These are phyloP conservation scores for Terrapene triunguis DNA, from an alignment of 2,113 vertebrate genomes.

Conservation along the genomic window DNA sequence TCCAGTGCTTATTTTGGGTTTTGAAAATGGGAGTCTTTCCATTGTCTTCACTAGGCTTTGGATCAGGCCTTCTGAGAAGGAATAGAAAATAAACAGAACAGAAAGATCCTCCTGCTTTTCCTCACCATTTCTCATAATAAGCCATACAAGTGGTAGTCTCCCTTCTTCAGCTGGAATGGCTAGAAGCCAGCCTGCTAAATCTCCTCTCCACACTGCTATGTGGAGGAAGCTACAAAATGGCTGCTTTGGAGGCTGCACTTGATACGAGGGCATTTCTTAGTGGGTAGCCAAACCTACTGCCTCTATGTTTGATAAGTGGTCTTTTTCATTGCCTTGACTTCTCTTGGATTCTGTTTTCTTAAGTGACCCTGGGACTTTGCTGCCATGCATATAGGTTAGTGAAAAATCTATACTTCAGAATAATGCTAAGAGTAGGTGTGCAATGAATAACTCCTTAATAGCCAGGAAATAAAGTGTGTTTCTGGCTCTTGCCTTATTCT, in stretches of 20 bases:
- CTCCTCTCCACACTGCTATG: neutral
- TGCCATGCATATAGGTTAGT: conserved; percentile 22
- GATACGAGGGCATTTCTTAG: accelerated
- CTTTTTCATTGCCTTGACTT: neutral
- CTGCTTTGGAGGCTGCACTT: neutral
- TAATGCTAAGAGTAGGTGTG: conserved; percentile 11
- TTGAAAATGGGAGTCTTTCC: neutral
- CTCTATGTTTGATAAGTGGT: accelerated
- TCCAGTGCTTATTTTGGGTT: neutral
- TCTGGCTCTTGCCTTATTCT: conserved; percentile 38
- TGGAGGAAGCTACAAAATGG: neutral
- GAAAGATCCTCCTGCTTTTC: neutral
- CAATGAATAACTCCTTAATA: conserved; percentile 62
- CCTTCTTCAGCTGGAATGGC: neutral
- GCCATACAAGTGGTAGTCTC: neutral
- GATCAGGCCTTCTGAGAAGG: neutral
- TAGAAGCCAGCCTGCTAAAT: neutral
- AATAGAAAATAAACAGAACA: neutral
- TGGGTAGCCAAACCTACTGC: accelerated
- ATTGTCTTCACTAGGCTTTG: neutral
- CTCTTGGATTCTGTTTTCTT: neutral
- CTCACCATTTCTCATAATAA: neutral
- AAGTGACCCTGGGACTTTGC: conserved; percentile 9
- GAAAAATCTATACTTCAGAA: conserved; percentile 60
- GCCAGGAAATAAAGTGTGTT: conserved; percentile 52